These are phyloP conservation scores for Ellobium chinense DNA, from an alignment of 2,888 invertebrate species.

Conservation along the genomic window DNA sequence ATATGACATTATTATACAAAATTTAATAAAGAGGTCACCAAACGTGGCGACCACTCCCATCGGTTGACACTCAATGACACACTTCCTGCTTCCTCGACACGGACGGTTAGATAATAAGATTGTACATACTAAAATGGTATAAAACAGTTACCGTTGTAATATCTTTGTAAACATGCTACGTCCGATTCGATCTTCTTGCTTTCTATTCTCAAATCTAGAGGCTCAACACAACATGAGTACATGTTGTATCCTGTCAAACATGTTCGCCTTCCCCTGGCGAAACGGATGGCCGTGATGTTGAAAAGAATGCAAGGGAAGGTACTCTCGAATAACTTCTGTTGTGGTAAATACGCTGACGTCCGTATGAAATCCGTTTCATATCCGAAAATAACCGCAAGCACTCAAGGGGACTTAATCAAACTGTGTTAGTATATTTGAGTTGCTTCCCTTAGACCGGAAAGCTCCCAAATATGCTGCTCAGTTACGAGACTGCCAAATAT, in stretches of 20 bases:
- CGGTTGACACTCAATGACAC: constrained; percentile 2
- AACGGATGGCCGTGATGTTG: neutral
- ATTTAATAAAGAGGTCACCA: constrained; percentile 17
- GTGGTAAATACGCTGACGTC: constrained; percentile 23
- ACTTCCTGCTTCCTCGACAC: constrained; percentile 34
- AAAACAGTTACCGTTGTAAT: constrained; percentile 23
- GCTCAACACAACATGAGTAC: constrained; percentile 45
- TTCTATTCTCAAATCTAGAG: constrained; percentile 42
- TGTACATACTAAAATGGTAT: neutral
- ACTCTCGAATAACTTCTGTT: neutral
- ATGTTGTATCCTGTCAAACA: constrained; percentile 42
- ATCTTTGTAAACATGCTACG: neutral
- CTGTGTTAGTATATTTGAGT: neutral
- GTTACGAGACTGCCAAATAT: no score
- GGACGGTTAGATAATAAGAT: neutral
- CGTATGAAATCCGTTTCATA: no score
- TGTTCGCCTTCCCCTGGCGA: constrained; percentile 1
- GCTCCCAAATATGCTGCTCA: no score
- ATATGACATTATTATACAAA: no score
- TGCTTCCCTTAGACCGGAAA: neutral
- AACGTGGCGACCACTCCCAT: constrained; percentile 33
- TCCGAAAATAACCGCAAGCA: constrained; percentile 18
- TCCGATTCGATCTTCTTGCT: constrained; percentile 35
- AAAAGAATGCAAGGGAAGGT: constrained; percentile 24
- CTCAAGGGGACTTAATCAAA: neutral